phyloP scores from a whole-genome alignment of 2,888 invertebrate species.

The Leptinotarsa peninsularis region DNA sequence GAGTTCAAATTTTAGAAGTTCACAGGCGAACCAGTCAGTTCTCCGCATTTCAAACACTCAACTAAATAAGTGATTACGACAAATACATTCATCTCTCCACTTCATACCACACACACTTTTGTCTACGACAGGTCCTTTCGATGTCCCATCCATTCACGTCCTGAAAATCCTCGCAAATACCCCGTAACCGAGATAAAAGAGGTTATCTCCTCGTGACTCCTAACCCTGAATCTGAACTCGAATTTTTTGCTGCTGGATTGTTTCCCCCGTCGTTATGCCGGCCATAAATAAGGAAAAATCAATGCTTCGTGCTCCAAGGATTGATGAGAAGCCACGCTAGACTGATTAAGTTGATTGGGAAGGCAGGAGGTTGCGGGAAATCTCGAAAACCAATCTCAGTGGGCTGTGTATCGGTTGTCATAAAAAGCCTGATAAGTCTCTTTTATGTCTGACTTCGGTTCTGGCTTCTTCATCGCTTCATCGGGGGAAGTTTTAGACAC shows the following conservation, averaged over 20 bases:
- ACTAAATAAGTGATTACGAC: too few species aligned
- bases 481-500: not conserved
- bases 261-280: conserved; percentile 32
- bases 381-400: conserved; percentile 44
- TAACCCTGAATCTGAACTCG: not conserved
- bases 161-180: conserved; percentile 2
- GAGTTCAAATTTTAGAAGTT: too few species aligned
- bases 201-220: conserved; percentile 3
- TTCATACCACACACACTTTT: not conserved
- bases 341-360: conserved; percentile 47
- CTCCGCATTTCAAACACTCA: too few species aligned
- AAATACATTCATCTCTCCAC: not conserved
- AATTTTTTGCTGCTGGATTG: not conserved
- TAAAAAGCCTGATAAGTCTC: conserved; percentile 40
- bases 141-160: not conserved
- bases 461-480: not conserved
- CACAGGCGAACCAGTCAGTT: too few species aligned
- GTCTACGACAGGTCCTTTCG: not conserved
- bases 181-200: conserved; percentile 3
- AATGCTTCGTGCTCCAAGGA: conserved; percentile 23
- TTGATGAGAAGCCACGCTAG: conserved; percentile 44
- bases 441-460: conserved; percentile 22
- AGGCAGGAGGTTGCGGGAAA: conserved; percentile 33
- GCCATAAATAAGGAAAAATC: conserved; percentile 36
- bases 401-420: not conserved